Evolutionary conservation across 1,140 invertebrate genomes (phyloP).

Genomic region (Globodera rostochiensis): DNA sequence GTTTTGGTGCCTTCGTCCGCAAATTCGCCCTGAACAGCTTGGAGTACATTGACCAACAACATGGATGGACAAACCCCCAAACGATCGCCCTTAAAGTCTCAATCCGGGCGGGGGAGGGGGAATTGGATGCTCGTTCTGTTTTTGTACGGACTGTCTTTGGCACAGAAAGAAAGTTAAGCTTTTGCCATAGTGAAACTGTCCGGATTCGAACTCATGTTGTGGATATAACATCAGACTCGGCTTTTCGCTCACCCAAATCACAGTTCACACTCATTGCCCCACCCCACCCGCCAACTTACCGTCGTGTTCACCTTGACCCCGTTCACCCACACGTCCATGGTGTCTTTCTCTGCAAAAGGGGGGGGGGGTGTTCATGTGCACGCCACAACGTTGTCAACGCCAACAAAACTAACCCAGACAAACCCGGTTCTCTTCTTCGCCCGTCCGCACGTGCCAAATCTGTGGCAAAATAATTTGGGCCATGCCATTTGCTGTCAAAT

Average conservation of each 20-base stretch:
- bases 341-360: conserved; percentile 75
- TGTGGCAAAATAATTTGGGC: conserved; percentile 65
- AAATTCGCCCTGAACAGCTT: conserved; percentile 74
- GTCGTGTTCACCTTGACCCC: conserved; percentile 74
- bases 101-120: too few relatives aligned
- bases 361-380: neutral
- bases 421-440: conserved; percentile 70
- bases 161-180: too few relatives aligned
- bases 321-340: conserved; percentile 79
- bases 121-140: conserved; percentile 9
- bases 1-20: conserved; percentile 81
- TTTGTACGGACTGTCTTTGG: neutral
- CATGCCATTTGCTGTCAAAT: too few relatives aligned
- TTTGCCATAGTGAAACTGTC: too few relatives aligned
- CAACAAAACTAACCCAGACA: conserved; percentile 72
- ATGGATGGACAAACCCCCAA: neutral
- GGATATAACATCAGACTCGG: too few relatives aligned
- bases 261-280: too few relatives aligned
- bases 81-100: too few relatives aligned
- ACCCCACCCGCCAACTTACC: conserved; percentile 64
- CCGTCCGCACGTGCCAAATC: conserved; percentile 71
- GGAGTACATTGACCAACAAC: neutral
- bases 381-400: too few relatives aligned
- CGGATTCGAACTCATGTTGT: too few relatives aligned
- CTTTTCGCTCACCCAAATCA: too few relatives aligned